Base-by-base conservation (phyloP, 2,888 invertebrate species). In the Pyrgus malvae region DNA sequence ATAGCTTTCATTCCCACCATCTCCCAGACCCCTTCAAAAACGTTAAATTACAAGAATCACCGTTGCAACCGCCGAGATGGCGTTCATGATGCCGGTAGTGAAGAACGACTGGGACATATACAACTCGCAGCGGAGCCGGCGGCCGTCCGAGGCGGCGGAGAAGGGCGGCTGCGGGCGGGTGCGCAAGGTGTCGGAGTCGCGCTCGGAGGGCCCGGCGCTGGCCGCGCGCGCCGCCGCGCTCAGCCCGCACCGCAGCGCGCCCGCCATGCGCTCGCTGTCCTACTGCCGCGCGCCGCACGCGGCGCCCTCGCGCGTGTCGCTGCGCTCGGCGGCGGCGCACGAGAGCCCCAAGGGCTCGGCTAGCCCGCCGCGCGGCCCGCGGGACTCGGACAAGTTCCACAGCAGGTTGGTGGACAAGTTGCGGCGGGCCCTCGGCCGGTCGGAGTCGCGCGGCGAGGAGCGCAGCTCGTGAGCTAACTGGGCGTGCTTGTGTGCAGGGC, bases 41-140 rank as follows among this genome's bases (percentile, higher is more conserved):
- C 89, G 88, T 84, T 81, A 75, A 81, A 70, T 69, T 72, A 63
- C 70, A 84, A 77, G 87, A 84, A 76, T 65, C 70, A 77, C 83
- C 81, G 80, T 77, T 66, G 63, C 69, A 75, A 69, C 68, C 86
- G 83, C 73, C 83, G 86, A 83, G 85, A 97, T 97, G 97, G 97
- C 97, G 92, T 97, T 97, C 91, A 97, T 97, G 97, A 96, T 97
- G 96, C 97, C 97, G 56, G 97, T 97, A 64, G 93, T 97, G 90
- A 97, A 97, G 91, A 97, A 97, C 91, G 96, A 97, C 83, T 97
- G 95, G 93, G 96, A 97, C 83, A 96, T 97, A 75, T 97, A 97
- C 92, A 96, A 96, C 91, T 94, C 95, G 63, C 93, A 94, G 79
- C 93, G 96, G 60, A 92, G 93, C 53, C 92, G 96, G 66, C 92